A percentile compares a stretch with the other conserved stretches of the same genome.
These are phyloP conservation scores for Agrilus planipennis DNA, from an alignment of 1,140 invertebrate species.

Conservation along the genomic window DNA sequence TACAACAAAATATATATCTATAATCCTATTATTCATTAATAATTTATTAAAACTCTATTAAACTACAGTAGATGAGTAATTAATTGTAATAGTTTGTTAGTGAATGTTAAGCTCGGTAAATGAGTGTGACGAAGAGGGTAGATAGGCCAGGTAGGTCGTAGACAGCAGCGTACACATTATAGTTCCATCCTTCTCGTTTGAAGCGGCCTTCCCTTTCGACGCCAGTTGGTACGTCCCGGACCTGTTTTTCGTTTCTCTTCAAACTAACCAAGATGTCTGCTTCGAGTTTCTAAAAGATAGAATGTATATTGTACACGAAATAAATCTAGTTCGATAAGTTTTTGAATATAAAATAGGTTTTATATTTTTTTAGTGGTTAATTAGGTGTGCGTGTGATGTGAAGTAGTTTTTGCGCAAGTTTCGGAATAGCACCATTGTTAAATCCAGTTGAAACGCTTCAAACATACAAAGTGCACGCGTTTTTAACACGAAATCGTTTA, in stretches of 20 bases:
- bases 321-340: conserved; percentile 17
- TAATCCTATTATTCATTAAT: too few relatives aligned
- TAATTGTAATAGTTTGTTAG: too few relatives aligned
- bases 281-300: conserved; percentile 24
- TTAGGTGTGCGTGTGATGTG: conserved; percentile 15
- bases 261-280: conserved; percentile 31
- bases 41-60: too few relatives aligned
- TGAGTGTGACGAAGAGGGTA: too few relatives aligned
- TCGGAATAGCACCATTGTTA: conserved; percentile 12
- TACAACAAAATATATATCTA: too few relatives aligned
- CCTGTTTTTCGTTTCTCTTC: conserved; percentile 25
- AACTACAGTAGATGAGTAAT: too few relatives aligned
- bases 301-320: conserved; percentile 25
- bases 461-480: conserved; percentile 9
- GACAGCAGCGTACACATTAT: not conserved
- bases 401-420: conserved; percentile 9
- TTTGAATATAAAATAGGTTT: conserved; percentile 10
- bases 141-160: not conserved
- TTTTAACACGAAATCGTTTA: conserved; percentile 3
- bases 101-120: too few relatives aligned
- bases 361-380: conserved; percentile 12
- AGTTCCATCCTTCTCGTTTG: conserved; percentile 10
- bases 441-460: conserved; percentile 23
- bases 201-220: conserved; percentile 18
- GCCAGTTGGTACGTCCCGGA: conserved; percentile 27